Conservation (phyloP, 1,140 invertebrate species). For the Teleopsis dalmanni region DNA sequence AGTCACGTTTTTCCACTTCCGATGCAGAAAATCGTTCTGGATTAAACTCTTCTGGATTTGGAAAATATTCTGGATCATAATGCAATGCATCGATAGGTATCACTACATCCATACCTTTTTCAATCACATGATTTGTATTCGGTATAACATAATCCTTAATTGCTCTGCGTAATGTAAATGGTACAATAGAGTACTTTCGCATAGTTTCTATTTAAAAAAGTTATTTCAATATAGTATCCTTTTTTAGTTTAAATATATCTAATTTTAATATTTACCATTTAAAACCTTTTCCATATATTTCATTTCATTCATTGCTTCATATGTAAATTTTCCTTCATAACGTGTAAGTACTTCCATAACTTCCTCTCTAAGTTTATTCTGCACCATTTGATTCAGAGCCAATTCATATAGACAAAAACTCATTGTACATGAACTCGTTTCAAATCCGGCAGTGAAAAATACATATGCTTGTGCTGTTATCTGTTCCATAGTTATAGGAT, state of each 20-base stretch:
- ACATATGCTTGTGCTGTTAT: conserved; percentile 51
- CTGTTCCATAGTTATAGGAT: conserved; percentile 27
- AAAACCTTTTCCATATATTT: conserved; percentile 51
- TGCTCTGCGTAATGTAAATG: conserved; percentile 26
- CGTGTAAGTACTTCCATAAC: conserved; percentile 43
- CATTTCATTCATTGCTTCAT: conserved; percentile 51
- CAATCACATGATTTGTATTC: conserved; percentile 29
- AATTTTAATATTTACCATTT: conserved; percentile 28
- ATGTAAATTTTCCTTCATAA: conserved; percentile 48
- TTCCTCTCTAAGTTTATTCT: conserved; percentile 46
- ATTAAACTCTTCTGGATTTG: conserved; percentile 52
- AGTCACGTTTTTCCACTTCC: conserved; percentile 43
- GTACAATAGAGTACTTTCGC: conserved; percentile 44
- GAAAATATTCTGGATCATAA: conserved; percentile 48
- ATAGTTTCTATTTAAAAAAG: conserved; percentile 43
- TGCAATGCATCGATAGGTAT: conserved; percentile 57
- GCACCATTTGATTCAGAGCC: conserved; percentile 45
- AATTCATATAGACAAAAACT: conserved; percentile 47
- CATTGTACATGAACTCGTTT: conserved; percentile 46
- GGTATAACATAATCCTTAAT: conserved; percentile 30
- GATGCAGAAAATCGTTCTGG: conserved; percentile 52
- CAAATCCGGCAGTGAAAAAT: conserved; percentile 58
- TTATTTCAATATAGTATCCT: not conserved
- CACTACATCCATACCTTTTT: conserved; percentile 12
- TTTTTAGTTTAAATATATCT: not conserved